Evolutionary conservation across 1,140 invertebrate genomes (phyloP).

Genomic region (Nephotettix cincticeps): DNA sequence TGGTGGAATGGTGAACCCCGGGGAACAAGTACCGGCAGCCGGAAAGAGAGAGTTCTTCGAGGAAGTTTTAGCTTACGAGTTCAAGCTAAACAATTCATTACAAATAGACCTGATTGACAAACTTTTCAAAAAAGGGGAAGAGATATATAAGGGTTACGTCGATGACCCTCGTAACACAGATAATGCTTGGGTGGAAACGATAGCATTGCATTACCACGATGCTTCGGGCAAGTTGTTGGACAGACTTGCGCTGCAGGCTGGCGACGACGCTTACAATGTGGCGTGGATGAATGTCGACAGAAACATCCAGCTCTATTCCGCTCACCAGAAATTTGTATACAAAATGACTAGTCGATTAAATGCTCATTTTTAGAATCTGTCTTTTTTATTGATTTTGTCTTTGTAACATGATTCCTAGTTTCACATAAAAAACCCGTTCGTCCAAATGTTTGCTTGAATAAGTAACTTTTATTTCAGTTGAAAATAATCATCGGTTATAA

Average conservation of each 20-base stretch:
- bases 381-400: not conserved
- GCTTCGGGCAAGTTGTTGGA: constrained; percentile 62
- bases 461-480: no score
- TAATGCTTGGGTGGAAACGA: constrained; percentile 97
- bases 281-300: constrained; percentile 79
- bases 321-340: constrained; percentile 43
- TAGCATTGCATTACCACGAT: constrained; percentile 92
- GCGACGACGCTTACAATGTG: constrained; percentile 88
- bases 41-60: constrained; percentile 91
- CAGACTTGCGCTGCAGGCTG: constrained; percentile 71
- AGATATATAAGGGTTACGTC: constrained; percentile 87
- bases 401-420: not conserved
- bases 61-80: constrained; percentile 79
- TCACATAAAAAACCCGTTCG: no score
- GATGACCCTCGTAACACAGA: constrained; percentile 97
- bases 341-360: constrained; percentile 25
- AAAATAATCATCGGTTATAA: no score
- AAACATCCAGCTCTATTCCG: constrained; percentile 78
- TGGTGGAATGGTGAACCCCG: constrained; percentile 93
- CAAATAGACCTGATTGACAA: constrained; percentile 58
- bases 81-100: constrained; percentile 53
- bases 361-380: constrained; percentile 30
- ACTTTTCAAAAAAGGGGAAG: constrained; percentile 71
- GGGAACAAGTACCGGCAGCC: constrained; percentile 77
- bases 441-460: no score